Conservation (phyloP, 2,888 invertebrate genomes). For the Ectobius pallidus region DNA sequence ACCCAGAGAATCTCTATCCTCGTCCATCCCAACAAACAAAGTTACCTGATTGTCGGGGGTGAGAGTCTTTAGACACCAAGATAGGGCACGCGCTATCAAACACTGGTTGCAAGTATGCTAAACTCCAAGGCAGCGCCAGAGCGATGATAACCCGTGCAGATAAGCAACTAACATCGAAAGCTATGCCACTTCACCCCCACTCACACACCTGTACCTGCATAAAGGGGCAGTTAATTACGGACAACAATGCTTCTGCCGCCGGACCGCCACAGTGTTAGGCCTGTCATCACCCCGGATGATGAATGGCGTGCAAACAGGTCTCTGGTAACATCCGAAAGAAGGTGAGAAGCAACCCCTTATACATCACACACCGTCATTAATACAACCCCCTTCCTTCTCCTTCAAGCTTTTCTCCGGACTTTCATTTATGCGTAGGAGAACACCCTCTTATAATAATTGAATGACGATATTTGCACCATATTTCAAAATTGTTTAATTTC, state of each 20-base stretch:
- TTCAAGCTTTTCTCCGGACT: neutral
- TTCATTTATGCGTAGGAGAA: slow-evolving; percentile 26
- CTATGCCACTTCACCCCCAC: neutral
- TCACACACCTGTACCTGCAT: slow-evolving; percentile 35
- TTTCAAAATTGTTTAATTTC: slow-evolving; percentile 21
- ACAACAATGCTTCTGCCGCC: slow-evolving; percentile 18
- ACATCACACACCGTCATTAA: neutral
- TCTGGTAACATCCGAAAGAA: slow-evolving; percentile 24
- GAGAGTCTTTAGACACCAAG: slow-evolving; percentile 24
- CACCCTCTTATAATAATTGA: slow-evolving; percentile 19
- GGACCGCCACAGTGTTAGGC: slow-evolving; percentile 1
- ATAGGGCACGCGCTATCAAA: slow-evolving; percentile 38
- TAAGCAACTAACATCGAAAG: slow-evolving; percentile 20
- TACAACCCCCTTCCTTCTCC: slow-evolving; percentile 3
- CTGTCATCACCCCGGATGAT: slow-evolving; percentile 34
- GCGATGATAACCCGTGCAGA: slow-evolving; percentile 16
- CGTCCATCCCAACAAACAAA: slow-evolving; percentile 19
- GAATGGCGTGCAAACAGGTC: slow-evolving; percentile 35
- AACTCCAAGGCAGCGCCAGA: slow-evolving; percentile 21
- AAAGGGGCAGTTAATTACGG: slow-evolving; percentile 37
- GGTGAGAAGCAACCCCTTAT: neutral
- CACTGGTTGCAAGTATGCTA: slow-evolving; percentile 24
- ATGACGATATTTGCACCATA: slow-evolving; percentile 22
- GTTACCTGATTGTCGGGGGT: slow-evolving; percentile 12
- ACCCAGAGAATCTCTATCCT: too few species aligned